Percentiles rank a stretch among this genome's conserved stretches.
These are phyloP conservation scores for Leucozona laternaria DNA, from an alignment of 2,888 invertebrate genomes.

Conservation along the genomic window DNA sequence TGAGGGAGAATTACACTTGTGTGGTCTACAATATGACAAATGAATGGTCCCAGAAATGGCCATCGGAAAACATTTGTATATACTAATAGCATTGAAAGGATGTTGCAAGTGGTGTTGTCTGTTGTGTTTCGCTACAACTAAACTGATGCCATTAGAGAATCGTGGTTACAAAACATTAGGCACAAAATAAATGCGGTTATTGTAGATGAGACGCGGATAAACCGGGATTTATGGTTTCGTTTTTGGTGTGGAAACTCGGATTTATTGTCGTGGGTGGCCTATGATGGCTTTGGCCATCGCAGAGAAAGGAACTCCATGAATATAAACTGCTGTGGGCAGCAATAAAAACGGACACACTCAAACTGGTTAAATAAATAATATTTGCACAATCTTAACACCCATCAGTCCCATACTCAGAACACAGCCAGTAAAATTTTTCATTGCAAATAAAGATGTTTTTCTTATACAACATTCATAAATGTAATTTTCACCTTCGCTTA, in stretches of 20 bases:
- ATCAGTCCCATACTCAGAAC: neutral
- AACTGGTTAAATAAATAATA: conserved; percentile 16
- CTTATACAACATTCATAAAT: conserved; percentile 1
- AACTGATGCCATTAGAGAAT: neutral
- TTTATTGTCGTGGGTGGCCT: neutral
- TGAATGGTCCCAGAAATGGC: conserved; percentile 5
- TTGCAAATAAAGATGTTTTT: neutral
- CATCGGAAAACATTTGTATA: neutral
- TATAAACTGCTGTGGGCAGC: conserved; percentile 1
- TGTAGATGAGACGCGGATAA: conserved; percentile 25
- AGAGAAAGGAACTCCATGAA: neutral
- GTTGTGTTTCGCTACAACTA: neutral
- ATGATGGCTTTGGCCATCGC: too few species aligned
- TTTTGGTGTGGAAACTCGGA: conserved; percentile 9
- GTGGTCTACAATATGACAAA: conserved; percentile 31
- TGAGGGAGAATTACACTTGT: neutral
- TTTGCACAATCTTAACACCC: neutral
- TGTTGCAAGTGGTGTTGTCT: neutral
- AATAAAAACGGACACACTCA: conserved; percentile 23
- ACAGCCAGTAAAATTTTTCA: neutral
- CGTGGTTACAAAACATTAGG: conserved; percentile 24
- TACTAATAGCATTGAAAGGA: conserved; percentile 1
- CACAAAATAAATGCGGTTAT: conserved; percentile 49
- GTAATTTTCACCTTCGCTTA: conserved; percentile 4
- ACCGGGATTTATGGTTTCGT: conserved; percentile 22